Evolutionary conservation across 2,113 vertebrate species (phyloP).

Genomic region (Lycaon pictus): DNA sequence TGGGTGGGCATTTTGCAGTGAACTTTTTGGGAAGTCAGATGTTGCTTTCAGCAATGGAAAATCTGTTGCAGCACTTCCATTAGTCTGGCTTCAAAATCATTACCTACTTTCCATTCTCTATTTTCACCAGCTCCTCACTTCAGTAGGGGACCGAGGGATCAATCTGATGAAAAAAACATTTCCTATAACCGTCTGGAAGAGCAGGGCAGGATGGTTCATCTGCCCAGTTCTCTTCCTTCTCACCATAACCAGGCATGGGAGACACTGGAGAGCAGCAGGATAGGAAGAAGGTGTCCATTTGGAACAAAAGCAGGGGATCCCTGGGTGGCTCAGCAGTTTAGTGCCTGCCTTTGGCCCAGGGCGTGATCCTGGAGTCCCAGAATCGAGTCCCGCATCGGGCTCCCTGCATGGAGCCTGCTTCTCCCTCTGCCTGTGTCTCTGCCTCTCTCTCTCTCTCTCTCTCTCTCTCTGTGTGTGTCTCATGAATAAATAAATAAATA

Average conservation of each 20-base stretch:
- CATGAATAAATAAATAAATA: no score
- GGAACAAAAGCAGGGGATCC: constrained; percentile 9
- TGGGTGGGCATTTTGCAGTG: constrained; percentile 28
- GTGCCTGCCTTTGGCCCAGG: no score
- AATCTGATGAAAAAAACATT: background rate
- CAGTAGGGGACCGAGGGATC: constrained; percentile 15
- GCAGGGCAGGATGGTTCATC: background rate
- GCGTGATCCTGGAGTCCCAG: no score
- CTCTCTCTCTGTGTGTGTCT: no score
- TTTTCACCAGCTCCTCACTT: constrained; percentile 42
- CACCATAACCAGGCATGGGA: background rate
- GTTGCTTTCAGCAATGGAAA: constrained; percentile 73
- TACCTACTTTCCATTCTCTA: constrained; percentile 43
- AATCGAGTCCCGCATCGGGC: no score
- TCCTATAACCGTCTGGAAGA: background rate
- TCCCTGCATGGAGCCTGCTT: no score
- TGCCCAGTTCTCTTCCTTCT: background rate
- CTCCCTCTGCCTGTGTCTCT: no score
- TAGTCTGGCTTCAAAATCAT: background rate
- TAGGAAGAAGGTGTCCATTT: background rate
- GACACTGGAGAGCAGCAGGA: background rate
- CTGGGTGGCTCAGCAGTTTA: no score
- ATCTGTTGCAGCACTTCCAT: constrained; percentile 18
- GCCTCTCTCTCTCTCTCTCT: no score
- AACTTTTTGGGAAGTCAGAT: background rate